phyloP scores from a whole-genome alignment of 2,797 vertebrate species.

The Vireo griseus region DNA sequence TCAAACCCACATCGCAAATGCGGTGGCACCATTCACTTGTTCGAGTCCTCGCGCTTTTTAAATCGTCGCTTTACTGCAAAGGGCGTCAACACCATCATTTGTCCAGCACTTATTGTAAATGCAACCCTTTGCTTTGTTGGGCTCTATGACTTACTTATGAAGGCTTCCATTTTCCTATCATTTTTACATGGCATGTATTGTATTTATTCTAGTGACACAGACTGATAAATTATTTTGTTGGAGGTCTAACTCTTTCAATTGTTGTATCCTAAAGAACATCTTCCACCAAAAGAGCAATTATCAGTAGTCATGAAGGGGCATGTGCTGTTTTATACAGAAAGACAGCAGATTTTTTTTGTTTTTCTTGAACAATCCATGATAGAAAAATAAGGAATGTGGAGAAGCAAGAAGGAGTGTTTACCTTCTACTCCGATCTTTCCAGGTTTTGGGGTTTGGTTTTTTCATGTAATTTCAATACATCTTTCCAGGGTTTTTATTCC shows the following conservation, averaged over 20 bases:
- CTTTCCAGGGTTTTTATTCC: constrained; percentile 65
- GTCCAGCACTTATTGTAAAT: background rate
- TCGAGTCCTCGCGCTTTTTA: background rate
- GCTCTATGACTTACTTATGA: background rate
- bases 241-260: background rate
- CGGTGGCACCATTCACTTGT: background rate
- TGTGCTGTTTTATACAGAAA: background rate
- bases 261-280: background rate
- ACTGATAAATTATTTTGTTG: background rate
- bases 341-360: background rate
- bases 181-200: background rate
- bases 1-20: background rate
- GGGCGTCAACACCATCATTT: background rate
- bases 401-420: background rate
- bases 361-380: background rate
- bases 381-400: background rate
- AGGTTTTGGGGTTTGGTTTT: background rate
- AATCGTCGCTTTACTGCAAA: background rate
- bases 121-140: background rate
- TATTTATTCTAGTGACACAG: background rate
- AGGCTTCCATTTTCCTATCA: background rate
- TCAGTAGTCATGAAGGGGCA: background rate
- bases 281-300: background rate
- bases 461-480: constrained; percentile 55
- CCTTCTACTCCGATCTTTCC: background rate